Conservation (phyloP, 2,797 vertebrate species). For the Brachyalestes nurse region DNA sequence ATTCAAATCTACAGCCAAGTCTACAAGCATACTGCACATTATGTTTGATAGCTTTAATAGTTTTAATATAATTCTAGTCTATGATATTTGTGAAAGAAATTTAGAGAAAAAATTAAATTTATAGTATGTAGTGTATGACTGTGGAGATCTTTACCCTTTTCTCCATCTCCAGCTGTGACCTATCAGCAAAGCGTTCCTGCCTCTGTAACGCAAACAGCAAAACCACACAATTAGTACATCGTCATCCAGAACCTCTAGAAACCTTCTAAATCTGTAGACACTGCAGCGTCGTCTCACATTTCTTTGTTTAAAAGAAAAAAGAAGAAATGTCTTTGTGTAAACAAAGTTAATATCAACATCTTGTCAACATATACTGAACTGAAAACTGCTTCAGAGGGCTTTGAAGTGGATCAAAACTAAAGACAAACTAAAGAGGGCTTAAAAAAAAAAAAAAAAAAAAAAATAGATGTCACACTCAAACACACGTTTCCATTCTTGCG, state of each 20-base stretch:
- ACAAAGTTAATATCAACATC: background rate
- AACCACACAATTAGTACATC: slow-evolving; percentile 16
- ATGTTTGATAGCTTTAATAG: background rate
- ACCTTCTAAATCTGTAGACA: background rate
- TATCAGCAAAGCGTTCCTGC: slow-evolving; percentile 97
- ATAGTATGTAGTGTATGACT: background rate
- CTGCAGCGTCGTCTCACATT: background rate
- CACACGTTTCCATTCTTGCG: too few species aligned
- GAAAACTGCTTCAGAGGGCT: background rate
- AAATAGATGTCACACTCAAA: too few species aligned
- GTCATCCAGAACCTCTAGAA: background rate
- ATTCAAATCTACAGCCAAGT: background rate
- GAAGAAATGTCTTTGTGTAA: background rate
- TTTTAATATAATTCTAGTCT: background rate
- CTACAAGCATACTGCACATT: background rate
- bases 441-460: too few species aligned
- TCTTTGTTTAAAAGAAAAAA: background rate
- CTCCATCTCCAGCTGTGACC: slow-evolving; percentile 98
- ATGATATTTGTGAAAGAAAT: background rate
- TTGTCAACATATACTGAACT: background rate
- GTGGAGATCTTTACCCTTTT: slow-evolving; percentile 89
- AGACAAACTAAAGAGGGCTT: too few species aligned
- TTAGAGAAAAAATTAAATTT: background rate
- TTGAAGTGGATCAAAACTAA: background rate
- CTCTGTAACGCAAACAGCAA: slow-evolving; percentile 81